Evolutionary conservation across 2,797 vertebrate genomes (phyloP).

Genomic region (Cirrhinus mrigala): DNA sequence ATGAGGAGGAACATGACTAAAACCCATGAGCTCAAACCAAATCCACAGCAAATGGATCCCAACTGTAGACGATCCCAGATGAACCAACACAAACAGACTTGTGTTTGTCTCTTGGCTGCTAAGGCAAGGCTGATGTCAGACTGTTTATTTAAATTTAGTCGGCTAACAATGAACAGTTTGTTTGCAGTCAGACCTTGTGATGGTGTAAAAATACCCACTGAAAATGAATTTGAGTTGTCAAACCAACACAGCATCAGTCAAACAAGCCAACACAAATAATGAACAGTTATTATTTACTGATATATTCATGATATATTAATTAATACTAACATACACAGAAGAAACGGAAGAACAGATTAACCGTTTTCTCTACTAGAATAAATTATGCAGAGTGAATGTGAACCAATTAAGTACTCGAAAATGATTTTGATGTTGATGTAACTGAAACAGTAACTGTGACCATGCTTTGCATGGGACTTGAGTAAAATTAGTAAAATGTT

Average conservation of each 20-base stretch:
- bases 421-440: too few relatives aligned
- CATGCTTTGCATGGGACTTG: neutral
- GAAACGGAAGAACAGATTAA: neutral
- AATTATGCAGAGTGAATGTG: neutral
- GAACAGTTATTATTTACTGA: neutral
- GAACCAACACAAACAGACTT: neutral
- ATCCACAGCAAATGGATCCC: neutral
- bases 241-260: neutral
- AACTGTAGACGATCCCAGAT: neutral
- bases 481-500: neutral
- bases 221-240: neutral
- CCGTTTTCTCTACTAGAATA: neutral
- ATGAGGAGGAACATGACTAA: slow-evolving; percentile 1
- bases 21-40: slow-evolving; percentile 7
- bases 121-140: slow-evolving; percentile 4
- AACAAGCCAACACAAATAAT: neutral
- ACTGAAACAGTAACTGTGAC: neutral
- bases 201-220: neutral
- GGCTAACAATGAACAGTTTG: slow-evolving; percentile 22
- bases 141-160: slow-evolving; percentile 40
- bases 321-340: neutral
- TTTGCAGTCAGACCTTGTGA: slow-evolving; percentile 8
- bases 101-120: neutral
- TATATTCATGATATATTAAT: neutral
- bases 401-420: neutral